phyloP scores from a whole-genome alignment of 2,113 vertebrate genomes.

The Esox niger region DNA sequence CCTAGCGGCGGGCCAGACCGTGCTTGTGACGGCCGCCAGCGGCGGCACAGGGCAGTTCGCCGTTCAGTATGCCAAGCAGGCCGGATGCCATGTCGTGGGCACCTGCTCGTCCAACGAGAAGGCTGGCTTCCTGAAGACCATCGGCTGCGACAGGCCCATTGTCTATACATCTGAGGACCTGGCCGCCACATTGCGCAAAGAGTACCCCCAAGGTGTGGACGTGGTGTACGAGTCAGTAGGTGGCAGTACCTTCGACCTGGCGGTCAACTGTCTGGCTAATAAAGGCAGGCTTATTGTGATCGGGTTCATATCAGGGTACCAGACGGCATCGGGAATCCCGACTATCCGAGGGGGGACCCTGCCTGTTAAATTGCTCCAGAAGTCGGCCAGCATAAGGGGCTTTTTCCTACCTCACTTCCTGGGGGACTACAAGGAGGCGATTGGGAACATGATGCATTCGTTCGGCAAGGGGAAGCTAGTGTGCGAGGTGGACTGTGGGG shows the following conservation, averaged over 20 bases:
- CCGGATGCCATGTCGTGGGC: conserved; percentile 87
- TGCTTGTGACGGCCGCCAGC: conserved; percentile 87
- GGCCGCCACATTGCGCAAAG: conserved; percentile 69
- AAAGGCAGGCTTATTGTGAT: conserved; percentile 86
- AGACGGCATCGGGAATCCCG: conserved; percentile 75
- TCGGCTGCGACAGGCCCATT: conserved; percentile 86
- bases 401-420: conserved; percentile 89
- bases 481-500: conserved; percentile 85
- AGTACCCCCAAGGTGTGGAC: conserved; percentile 83
- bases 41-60: conserved; percentile 92
- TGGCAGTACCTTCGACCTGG: conserved; percentile 81
- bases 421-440: conserved; percentile 74
- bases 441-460: conserved; percentile 81
- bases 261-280: conserved; percentile 78
- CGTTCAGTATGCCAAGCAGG: conserved; percentile 86
- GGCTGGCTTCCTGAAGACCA: conserved; percentile 82
- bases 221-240: conserved; percentile 91
- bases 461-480: conserved; percentile 76
- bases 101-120: conserved; percentile 89
- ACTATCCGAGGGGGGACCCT: conserved; percentile 72
- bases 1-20: conserved; percentile 78
- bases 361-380: conserved; percentile 84
- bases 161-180: conserved; percentile 83
- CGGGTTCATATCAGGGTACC: conserved; percentile 89
- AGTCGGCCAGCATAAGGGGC: conserved; percentile 84